Conservation (phyloP, 2,113 vertebrate genomes). For the Eulacestoma nigropectus region DNA sequence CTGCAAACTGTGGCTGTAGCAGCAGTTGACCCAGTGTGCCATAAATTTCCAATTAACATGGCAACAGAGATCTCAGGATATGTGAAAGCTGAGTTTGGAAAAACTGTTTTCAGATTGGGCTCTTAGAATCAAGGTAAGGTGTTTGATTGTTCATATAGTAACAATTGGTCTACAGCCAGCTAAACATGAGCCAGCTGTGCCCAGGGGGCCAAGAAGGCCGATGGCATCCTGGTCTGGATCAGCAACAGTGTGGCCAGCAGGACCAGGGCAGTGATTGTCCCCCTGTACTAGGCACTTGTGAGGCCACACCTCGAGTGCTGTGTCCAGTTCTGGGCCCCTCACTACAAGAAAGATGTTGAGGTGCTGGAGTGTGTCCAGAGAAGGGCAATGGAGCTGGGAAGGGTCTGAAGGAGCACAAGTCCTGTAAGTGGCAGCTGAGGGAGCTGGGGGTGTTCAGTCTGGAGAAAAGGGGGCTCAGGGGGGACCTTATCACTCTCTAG, state of each 20-base stretch:
- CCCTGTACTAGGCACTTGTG: background rate
- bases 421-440: background rate
- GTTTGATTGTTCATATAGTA: background rate
- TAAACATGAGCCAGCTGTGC: background rate
- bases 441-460: background rate
- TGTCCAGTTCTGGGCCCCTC: background rate
- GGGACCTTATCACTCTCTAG: background rate
- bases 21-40: background rate
- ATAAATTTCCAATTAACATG: background rate
- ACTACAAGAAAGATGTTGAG: fast-evolving
- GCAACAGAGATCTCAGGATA: background rate
- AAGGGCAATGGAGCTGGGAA: background rate
- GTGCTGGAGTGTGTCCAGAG: fast-evolving
- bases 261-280: background rate
- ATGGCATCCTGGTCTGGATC: background rate
- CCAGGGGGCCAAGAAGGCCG: background rate
- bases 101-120: background rate
- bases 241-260: background rate
- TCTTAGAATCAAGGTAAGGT: background rate
- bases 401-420: background rate
- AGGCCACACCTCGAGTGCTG: background rate
- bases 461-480: background rate
- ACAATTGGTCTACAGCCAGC: background rate
- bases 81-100: background rate
- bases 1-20: background rate